Base-by-base conservation (phyloP, 2,888 invertebrate genomes). In the Cheilosia scutellata region DNA sequence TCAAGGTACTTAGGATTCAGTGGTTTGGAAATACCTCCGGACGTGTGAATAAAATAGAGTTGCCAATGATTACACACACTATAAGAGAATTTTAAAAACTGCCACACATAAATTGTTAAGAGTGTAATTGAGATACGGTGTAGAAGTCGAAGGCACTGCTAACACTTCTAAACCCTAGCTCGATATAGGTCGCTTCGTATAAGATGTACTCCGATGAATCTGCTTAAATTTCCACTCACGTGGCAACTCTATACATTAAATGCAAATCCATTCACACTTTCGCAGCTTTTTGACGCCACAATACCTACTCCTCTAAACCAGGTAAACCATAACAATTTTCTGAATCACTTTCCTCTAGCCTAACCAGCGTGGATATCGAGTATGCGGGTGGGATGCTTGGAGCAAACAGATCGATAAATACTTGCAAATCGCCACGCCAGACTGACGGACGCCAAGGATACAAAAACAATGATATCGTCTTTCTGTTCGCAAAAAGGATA, bases 371-470 rank as follows among this genome's bases (percentile, higher is more conserved):
- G 13, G 20, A 33, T 44, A 44, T 49, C 33, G 20, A n/a, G 5
- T 25, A 37, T 11, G 25, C 33, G 27, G 33, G 20, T 57, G 13
- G 51, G 49, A 49, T 49, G 42, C 20, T n/a, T 42, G 27, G 9
- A 40, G 51, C 58, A 79, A 70, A 75, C 75, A 75, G 63, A 75
- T 82, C 82, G 70, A 82, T 82, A 75, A 65, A 42, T 75, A 57
- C 57, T 82, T 70, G 70, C 70, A 58, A 57, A 74, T 74, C 68
- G 53, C 83, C 78, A 83, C 68, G 53, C 83, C 78, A 83, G 78
- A 83, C 83, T 70, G 74, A 49, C 78, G 74, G 83, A 74, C 83
- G 83, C 57, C 78, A 9, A 29, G 42, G 13, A 25, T 25, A 65
- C 63, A 27, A 9, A 57, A 63, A 49, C 37, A 33, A 66, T 37